These are phyloP conservation scores for Rhinopomastus cyanomelas DNA, from an alignment of 2,113 vertebrate genomes.

Conservation along the genomic window DNA sequence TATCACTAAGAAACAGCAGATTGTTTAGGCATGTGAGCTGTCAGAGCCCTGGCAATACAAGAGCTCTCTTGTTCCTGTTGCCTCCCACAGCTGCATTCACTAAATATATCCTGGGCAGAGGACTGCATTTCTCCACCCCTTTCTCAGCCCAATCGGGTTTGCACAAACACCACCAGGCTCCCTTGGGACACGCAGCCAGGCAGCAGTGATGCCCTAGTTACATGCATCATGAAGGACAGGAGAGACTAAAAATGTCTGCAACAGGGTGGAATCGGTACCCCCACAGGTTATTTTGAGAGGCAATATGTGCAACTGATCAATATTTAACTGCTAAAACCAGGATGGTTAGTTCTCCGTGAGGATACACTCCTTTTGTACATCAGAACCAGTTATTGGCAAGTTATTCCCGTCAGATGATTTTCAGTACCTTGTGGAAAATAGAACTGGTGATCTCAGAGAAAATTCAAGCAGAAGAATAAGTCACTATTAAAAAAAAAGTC, in stretches of 20 bases:
- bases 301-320: not conserved
- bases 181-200: not conserved
- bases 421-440: not conserved
- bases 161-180: not conserved
- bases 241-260: not conserved
- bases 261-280: not conserved
- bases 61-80: constrained; percentile 34
- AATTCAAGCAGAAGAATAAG: not conserved
- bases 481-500: not conserved
- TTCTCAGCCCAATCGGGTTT: constrained; percentile 35
- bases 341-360: not conserved
- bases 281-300: not conserved
- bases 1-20: not conserved
- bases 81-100: constrained; percentile 62
- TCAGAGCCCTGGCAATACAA: constrained; percentile 39
- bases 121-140: constrained; percentile 50
- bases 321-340: not conserved
- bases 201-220: constrained; percentile 36
- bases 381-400: not conserved
- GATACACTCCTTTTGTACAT: not conserved
- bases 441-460: not conserved
- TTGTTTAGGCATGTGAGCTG: constrained; percentile 20
- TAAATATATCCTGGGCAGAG: constrained; percentile 64
- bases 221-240: not conserved
- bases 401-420: not conserved